Percentiles rank a stretch among this genome's conserved stretches.
Conservation (phyloP, 2,888 invertebrate genomes). For the Torymus tubicola region DNA sequence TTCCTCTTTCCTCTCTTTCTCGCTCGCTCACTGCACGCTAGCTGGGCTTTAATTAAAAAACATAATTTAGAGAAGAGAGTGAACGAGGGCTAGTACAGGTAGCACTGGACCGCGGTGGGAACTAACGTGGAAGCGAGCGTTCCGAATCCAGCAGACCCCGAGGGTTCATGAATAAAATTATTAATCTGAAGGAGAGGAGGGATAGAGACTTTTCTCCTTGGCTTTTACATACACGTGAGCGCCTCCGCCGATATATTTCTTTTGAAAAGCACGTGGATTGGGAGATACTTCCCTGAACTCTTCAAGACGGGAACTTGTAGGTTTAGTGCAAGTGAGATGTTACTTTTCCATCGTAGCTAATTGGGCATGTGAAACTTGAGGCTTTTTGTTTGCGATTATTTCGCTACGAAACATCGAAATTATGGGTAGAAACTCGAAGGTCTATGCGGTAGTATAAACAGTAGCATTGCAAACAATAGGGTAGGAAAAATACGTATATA, state of each 20-base stretch:
- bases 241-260: constrained; percentile 1
- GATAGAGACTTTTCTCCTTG: constrained; percentile 13
- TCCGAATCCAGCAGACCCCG: constrained; percentile 62
- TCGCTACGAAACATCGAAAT: too few relatives aligned
- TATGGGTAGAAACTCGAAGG: too few relatives aligned
- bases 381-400: too few relatives aligned
- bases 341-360: too few relatives aligned
- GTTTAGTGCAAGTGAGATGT: too few relatives aligned
- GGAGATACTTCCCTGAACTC: too few relatives aligned
- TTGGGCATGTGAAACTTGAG: too few relatives aligned
- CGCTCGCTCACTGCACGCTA: constrained; percentile 62
- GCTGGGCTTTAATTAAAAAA: constrained; percentile 77
- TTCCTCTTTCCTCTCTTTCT: constrained; percentile 33
- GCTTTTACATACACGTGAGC: background rate
- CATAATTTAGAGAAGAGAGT: constrained; percentile 71
- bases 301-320: too few relatives aligned
- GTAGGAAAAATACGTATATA: background rate
- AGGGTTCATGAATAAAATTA: constrained; percentile 76
- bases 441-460: too few relatives aligned
- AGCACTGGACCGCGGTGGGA: constrained; percentile 68
- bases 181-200: constrained; percentile 63
- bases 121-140: constrained; percentile 67
- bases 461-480: background rate
- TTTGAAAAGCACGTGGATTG: background rate
- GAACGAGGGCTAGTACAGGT: constrained; percentile 48